Base-by-base conservation (phyloP, 1,140 invertebrate species). In the Chelonus insularis region DNA sequence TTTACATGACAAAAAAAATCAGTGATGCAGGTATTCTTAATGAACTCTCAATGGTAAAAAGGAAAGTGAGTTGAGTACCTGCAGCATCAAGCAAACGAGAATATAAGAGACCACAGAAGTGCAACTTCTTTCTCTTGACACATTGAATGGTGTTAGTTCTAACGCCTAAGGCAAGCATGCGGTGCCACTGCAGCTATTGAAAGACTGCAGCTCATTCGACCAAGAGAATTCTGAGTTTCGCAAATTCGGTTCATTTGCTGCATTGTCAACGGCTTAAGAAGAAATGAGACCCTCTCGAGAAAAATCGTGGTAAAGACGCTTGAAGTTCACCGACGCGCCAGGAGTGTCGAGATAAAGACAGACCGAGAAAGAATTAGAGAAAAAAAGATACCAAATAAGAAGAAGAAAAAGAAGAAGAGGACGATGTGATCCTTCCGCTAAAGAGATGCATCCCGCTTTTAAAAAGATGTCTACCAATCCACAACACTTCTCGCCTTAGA, bases 241-340 rank as follows among this genome's bases (percentile, higher is more conserved):
- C 80, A 82, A 82, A 82, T 82, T 81, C 75, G 79, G 77, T 80
- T 82, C 80, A 79, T 82, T 82, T 82, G 79, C 56, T 64, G 70
- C 75, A 82, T 82, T 82, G 80, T 81, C 66, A 66, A 60, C 63
- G 70, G 76, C 77, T 81, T 76, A 75, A 68, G 56, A 62, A 74
- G 72, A 77, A 72, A 75, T 68, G 72, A 77, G 76, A 74, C 65
- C 69, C 74, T 71, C 73, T 77, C 64, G 65, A 67, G 67, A 69
- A 67, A 68, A 73, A 76, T 70, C 71, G 70, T 50, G 56, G 63
- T 58, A 80, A 80, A 81, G 79, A 80, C 75, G 68, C 70, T 81
- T 81, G 78, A 81, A 78, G 74, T 81, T 81, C 74, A 70, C 78
- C 79, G 77, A 75, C 45, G 39, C 60, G 45, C 18, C 55, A 32